Conservation (phyloP, 2,797 vertebrate genomes). For the Pyrocephalus nanus region DNA sequence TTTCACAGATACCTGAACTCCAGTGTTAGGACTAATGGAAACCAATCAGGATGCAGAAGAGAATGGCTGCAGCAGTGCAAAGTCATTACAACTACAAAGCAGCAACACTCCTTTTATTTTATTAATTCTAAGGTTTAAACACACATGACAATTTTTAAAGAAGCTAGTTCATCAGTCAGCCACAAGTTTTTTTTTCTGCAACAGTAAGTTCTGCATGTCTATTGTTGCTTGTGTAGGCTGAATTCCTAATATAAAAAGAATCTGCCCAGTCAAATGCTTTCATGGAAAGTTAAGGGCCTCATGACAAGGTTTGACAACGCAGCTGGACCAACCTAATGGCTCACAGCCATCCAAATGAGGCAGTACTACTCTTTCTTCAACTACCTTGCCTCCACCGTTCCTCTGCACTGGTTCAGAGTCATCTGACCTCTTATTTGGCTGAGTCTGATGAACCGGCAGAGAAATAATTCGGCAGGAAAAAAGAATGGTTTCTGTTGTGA, state of each 20-base stretch:
- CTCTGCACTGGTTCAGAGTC: neutral
- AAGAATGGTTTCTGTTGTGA: neutral
- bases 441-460: neutral
- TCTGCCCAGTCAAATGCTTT: neutral
- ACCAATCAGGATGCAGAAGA: neutral
- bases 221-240: neutral
- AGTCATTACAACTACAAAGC: neutral
- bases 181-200: neutral
- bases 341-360: neutral
- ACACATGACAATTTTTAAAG: neutral
- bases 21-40: neutral
- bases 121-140: neutral
- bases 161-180: neutral
- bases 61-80: neutral
- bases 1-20: neutral
- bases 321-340: neutral
- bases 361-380: neutral
- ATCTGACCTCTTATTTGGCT: neutral
- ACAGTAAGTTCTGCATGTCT: neutral
- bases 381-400: neutral
- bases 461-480: neutral
- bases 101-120: neutral
- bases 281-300: neutral
- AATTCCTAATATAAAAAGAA: neutral
- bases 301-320: neutral